Percentiles rank a stretch among this genome's conserved stretches.
Conservation (phyloP, 2,797 vertebrate genomes). For the Rhabdophis nuchalis region DNA sequence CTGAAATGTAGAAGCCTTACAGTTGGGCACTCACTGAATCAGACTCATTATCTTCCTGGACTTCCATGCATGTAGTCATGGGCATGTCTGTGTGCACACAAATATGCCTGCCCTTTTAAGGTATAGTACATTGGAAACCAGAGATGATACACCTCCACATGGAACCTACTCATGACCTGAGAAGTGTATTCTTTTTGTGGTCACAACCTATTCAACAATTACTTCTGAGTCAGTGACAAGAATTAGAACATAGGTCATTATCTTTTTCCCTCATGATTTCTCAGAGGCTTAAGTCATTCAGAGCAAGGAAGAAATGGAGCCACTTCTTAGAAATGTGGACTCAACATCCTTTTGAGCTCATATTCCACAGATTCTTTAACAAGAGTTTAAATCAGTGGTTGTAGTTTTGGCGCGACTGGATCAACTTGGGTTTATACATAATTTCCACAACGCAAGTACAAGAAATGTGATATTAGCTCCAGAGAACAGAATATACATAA, state of each 20-base stretch:
- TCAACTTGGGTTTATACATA: not conserved
- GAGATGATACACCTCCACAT: not conserved
- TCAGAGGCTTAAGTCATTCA: not conserved
- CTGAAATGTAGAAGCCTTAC: not conserved
- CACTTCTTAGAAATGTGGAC: not conserved
- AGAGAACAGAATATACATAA: not conserved
- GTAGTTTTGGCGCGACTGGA: not conserved
- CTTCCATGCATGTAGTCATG: not conserved
- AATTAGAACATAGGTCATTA: not conserved
- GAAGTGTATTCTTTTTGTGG: not conserved
- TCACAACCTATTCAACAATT: not conserved
- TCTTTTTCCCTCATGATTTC: not conserved
- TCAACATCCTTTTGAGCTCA: not conserved
- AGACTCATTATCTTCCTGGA: not conserved
- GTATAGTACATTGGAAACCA: not conserved
- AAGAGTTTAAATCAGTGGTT: not conserved
- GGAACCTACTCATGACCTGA: not conserved
- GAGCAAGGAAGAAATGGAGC: not conserved
- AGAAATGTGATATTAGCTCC: not conserved
- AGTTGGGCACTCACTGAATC: not conserved
- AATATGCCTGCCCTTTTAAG: not conserved
- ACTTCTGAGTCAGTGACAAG: not conserved
- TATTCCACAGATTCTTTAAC: not conserved
- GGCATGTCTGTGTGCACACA: not conserved
- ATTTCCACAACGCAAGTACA: not conserved